Percentiles rank a stretch among this genome's conserved stretches.
Evolutionary conservation across 2,113 vertebrate genomes (phyloP).

Genomic region (Peromyscus leucopus): DNA sequence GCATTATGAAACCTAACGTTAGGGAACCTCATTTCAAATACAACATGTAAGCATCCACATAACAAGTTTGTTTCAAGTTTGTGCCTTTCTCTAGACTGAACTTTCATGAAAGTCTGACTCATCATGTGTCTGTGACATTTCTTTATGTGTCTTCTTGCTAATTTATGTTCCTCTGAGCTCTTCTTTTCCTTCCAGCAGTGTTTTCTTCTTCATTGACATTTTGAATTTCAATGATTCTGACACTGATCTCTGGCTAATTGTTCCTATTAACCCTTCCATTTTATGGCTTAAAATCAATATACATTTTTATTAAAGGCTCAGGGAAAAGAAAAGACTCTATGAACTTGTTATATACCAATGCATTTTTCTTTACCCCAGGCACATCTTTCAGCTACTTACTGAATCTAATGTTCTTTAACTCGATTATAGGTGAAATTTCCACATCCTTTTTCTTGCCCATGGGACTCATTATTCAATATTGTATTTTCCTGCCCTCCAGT

Average conservation of each 20-base stretch:
- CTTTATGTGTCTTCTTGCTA: constrained; percentile 49
- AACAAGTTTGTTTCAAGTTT: constrained; percentile 12
- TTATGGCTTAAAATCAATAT: constrained; percentile 58
- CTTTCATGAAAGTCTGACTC: constrained; percentile 9
- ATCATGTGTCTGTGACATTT: constrained; percentile 5
- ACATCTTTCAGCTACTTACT: constrained; percentile 42
- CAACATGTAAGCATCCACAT: neutral
- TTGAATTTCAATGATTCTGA: constrained; percentile 49
- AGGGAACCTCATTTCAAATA: neutral
- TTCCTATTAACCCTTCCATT: constrained; percentile 56
- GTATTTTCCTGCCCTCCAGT: constrained; percentile 54
- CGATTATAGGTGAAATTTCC: constrained; percentile 70
- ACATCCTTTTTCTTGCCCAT: constrained; percentile 38
- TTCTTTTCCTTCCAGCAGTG: neutral
- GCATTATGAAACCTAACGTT: neutral
- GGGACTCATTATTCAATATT: constrained; percentile 69
- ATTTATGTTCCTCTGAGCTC: constrained; percentile 29
- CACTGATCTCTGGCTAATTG: constrained; percentile 57
- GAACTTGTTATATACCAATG: constrained; percentile 35
- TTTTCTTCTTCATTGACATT: constrained; percentile 51
- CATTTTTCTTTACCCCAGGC: constrained; percentile 27
- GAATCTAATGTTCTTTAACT: constrained; percentile 72
- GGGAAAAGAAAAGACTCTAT: neutral
- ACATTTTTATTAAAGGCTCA: constrained; percentile 33
- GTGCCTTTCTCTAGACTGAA: neutral